Evolutionary conservation across 2,797 vertebrate genomes (phyloP).

Genomic region (Myotis daubentonii): DNA sequence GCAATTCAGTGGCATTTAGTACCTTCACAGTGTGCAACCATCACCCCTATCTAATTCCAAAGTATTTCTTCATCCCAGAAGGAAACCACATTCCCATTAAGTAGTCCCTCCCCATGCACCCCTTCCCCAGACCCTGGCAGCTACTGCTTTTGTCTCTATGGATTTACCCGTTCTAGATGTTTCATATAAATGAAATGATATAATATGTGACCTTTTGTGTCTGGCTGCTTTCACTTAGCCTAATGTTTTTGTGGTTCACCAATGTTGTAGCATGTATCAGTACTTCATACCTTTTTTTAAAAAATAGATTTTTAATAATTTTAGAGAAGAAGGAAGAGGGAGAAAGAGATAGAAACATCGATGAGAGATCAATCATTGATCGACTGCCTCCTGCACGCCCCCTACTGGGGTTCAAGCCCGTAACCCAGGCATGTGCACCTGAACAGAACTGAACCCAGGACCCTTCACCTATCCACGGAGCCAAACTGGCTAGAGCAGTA

Average conservation of each 20-base stretch:
- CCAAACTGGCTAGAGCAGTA: neutral
- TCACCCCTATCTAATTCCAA: neutral
- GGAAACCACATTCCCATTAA: neutral
- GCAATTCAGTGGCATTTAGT: neutral
- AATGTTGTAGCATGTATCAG: neutral
- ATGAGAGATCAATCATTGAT: neutral
- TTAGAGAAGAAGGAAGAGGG: neutral
- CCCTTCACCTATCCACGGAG: neutral
- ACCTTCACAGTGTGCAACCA: neutral
- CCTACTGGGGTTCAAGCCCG: too few species aligned
- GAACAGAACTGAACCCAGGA: neutral
- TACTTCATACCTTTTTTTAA: neutral
- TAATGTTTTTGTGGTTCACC: neutral
- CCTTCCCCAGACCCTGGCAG: neutral
- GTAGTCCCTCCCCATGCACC: neutral
- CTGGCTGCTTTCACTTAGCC: neutral
- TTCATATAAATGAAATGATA: neutral
- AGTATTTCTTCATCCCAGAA: neutral
- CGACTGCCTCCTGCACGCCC: neutral
- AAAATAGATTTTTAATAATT: neutral
- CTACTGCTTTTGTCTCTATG: neutral
- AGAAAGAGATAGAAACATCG: neutral
- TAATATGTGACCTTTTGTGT: neutral
- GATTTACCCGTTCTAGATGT: neutral
- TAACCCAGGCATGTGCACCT: neutral